These are phyloP conservation scores for Rhyacichthys aspro DNA, from an alignment of 2,797 vertebrate species.

Conservation along the genomic window DNA sequence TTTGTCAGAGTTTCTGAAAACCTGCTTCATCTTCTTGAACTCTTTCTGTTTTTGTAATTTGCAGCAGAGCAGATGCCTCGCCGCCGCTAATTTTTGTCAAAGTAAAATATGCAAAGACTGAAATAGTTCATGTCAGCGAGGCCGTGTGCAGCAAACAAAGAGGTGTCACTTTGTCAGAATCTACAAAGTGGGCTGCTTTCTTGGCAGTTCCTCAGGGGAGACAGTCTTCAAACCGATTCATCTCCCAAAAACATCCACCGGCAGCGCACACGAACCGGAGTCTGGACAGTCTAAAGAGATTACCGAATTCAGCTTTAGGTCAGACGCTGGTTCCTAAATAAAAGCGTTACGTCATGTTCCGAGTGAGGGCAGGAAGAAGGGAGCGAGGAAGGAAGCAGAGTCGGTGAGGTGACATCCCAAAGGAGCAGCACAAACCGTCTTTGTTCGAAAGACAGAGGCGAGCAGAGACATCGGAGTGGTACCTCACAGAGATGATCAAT, in stretches of 20 bases:
- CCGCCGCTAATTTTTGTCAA: conserved; percentile 7
- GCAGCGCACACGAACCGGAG: conserved; percentile 16
- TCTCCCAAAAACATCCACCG: conserved; percentile 27
- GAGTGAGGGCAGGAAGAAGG: conserved; percentile 11
- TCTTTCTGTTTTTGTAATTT: conserved; percentile 26
- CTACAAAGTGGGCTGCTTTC: conserved; percentile 41
- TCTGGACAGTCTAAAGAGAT: neutral
- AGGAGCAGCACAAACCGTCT: conserved; percentile 44
- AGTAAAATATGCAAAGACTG: conserved; percentile 5
- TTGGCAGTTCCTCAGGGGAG: conserved; percentile 35
- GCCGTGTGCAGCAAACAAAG: conserved; percentile 12
- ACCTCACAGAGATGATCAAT: conserved; percentile 7
- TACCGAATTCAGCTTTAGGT: neutral
- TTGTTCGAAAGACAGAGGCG: conserved; percentile 43
- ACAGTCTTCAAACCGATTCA: conserved; percentile 14
- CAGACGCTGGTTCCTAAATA: conserved; percentile 12
- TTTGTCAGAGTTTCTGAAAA: too few species aligned
- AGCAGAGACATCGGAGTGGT: conserved; percentile 48
- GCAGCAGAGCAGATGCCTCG: conserved; percentile 15
- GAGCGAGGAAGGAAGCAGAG: conserved; percentile 8
- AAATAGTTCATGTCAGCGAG: conserved; percentile 21
- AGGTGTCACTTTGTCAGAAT: conserved; percentile 41
- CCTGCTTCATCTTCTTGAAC: conserved; percentile 11
- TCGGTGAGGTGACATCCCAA: conserved; percentile 39
- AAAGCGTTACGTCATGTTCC: conserved; percentile 38